Evolutionary conservation across 2,888 invertebrate species (phyloP), one percentile per base, ranked within the genome.

Genomic region (Poecilus cupreus): DNA sequence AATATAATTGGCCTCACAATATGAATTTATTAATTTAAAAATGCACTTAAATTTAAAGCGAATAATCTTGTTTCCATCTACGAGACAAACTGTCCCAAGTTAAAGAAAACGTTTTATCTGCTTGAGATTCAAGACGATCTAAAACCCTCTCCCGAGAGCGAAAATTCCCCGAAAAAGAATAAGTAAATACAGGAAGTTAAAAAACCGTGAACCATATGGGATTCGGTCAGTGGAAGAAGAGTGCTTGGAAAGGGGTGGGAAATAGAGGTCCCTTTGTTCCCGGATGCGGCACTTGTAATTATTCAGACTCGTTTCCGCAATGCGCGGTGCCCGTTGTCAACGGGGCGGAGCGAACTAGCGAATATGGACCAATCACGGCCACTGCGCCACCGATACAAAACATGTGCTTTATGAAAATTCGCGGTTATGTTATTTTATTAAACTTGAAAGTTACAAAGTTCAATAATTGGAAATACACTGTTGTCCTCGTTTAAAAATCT

Each of bases 281-380:
- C 79, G 79, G 79, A 79, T 79, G 79, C 79, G 70, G 79, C 51
- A 70, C 51, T 76, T 70, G 79, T 68, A 79, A 79, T 79, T 79
- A 79, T 79, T 68, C 79, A 79, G 37, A 13, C 46, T 70, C 26
- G 79, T 79, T 79, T 79, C 79, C 79, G 79, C 79, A 79, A 37
- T 79, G 70, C 79, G 79, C 70, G 79, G 46, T 39, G 76, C 54
- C 37, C 57, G 57, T 39, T 76, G 76, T 76, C 76, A 76, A 16
- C n/a, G 49, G 37, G 79, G 79, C 51, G 79, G 79, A 70, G 79
- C 49, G 26, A 37, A n/a, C n/a, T n/a, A n/a, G 68, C 13, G 37
- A n/a, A n/a, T n/a, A n/a, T 49, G 32, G n/a, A 20, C 70, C 79
- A 79, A 79, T 79, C 37, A 49, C n/a, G 10, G 64, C 0, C 37